Conservation (phyloP, 2,797 vertebrate genomes). For the Margarornis squamiger region DNA sequence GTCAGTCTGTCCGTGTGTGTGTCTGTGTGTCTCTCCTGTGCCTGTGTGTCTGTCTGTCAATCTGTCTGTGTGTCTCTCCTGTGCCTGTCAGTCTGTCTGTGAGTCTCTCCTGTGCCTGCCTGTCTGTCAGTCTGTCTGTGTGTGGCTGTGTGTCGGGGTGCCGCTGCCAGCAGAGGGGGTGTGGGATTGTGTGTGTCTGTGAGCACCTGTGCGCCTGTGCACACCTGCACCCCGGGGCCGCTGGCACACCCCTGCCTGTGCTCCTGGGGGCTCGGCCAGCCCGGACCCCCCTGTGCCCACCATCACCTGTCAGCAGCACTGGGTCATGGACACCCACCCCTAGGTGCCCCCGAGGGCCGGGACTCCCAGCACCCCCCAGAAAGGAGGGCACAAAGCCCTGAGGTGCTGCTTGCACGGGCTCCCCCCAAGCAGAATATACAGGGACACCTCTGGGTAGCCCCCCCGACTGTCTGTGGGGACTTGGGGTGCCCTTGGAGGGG, state of each 20-base stretch:
- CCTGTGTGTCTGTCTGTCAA: too few species aligned
- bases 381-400: not conserved
- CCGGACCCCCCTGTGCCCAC: rapidly evolving
- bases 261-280: not conserved
- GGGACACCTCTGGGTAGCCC: not conserved
- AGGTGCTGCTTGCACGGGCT: not conserved
- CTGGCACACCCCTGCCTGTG: not conserved
- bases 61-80: too few species aligned
- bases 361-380: not conserved
- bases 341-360: rapidly evolving
- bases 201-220: not conserved
- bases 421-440: not conserved
- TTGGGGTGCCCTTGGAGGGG: rapidly evolving
- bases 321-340: rapidly evolving
- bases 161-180: not conserved
- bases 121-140: not conserved
- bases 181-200: not conserved
- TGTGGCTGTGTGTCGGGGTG: not conserved
- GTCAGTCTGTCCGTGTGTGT: not conserved
- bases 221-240: rapidly evolving
- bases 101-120: not conserved
- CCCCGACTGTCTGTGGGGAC: too few species aligned
- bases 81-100: not conserved
- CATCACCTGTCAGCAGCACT: not conserved
- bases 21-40: too few species aligned